phyloP scores from a whole-genome alignment of 2,113 vertebrate genomes.

The Podarcis muralis region DNA sequence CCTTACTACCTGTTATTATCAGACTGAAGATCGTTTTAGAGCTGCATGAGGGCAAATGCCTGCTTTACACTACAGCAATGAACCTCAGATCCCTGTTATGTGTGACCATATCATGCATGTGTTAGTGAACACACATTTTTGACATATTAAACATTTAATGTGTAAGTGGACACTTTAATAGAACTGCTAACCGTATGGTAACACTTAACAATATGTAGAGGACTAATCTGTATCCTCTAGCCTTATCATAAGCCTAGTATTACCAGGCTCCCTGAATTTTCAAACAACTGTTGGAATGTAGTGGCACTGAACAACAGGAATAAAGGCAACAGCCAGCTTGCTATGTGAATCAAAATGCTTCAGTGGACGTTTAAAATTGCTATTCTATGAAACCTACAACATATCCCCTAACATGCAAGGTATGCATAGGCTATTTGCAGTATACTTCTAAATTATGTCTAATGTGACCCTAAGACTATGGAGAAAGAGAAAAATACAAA shows the following conservation, averaged over 20 bases:
- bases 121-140: not conserved
- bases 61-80: not conserved
- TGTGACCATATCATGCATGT: not conserved
- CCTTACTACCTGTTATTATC: not conserved
- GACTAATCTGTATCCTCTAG: not conserved
- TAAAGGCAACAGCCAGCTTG: not conserved
- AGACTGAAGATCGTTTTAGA: not conserved
- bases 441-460: not conserved
- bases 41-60: not conserved
- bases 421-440: not conserved
- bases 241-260: not conserved
- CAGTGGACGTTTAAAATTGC: not conserved
- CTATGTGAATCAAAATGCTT: not conserved
- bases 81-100: not conserved
- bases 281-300: not conserved
- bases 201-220: not conserved
- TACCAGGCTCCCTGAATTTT: not conserved
- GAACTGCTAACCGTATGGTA: not conserved
- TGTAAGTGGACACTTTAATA: not conserved
- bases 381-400: not conserved
- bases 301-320: not conserved
- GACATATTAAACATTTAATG: not conserved
- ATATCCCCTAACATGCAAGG: not conserved
- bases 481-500: not conserved
- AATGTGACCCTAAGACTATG: not conserved